phyloP scores from a whole-genome alignment of 2,888 invertebrate genomes.

The Barypeithes pellucidus region DNA sequence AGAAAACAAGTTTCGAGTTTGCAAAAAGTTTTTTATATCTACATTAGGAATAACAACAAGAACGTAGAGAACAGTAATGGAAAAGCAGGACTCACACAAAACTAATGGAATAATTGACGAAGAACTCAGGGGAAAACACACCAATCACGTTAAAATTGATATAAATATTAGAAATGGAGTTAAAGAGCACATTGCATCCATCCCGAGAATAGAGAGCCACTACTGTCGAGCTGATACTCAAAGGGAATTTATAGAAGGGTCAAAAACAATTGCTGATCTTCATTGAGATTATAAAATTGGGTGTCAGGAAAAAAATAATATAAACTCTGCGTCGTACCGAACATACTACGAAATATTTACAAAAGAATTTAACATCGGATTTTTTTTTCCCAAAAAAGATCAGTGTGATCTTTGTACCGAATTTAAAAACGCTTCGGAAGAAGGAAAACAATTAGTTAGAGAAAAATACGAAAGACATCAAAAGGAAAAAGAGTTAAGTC shows the following conservation, averaged over 20 bases:
- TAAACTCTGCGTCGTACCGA: conserved; percentile 18
- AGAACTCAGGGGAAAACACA: conserved; percentile 44
- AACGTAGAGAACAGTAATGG: conserved; percentile 33
- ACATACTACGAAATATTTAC: conserved; percentile 40
- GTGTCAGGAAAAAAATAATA: conserved; percentile 42
- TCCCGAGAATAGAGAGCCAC: conserved; percentile 47
- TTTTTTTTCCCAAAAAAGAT: conserved; percentile 42
- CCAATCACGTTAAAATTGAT: conserved; percentile 27
- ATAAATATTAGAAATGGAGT: conserved; percentile 25
- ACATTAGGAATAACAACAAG: conserved; percentile 42
- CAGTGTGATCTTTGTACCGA: conserved; percentile 40
- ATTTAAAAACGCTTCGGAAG: conserved; percentile 32
- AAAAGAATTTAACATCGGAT: conserved; percentile 37
- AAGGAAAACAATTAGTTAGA: conserved; percentile 20
- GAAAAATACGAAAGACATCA: conserved; percentile 33
- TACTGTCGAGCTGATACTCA: conserved; percentile 47
- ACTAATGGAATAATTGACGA: conserved; percentile 43
- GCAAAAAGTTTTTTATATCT: conserved; percentile 42
- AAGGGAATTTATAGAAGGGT: conserved; percentile 60
- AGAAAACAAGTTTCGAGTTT: conserved; percentile 37
- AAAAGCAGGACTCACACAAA: conserved; percentile 39
- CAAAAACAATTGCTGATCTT: conserved; percentile 57
- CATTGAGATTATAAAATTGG: conserved; percentile 57
- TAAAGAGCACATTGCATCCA: conserved; percentile 38
- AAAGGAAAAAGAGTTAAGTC: conserved; percentile 32